These are phyloP conservation scores for Camponotus floridanus DNA, from an alignment of 1,140 invertebrate species.

Conservation along the genomic window DNA sequence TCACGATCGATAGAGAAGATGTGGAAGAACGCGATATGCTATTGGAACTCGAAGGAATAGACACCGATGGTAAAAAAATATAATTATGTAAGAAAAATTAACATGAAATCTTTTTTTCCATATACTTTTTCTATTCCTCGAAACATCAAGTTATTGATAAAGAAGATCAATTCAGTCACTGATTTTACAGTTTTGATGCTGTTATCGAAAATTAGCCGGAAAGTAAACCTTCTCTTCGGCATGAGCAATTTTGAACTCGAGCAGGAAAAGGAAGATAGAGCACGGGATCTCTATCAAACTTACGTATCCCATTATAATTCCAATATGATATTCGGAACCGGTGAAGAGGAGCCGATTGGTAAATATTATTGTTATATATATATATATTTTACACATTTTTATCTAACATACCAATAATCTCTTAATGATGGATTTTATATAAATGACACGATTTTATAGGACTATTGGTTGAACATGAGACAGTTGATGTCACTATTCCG, in stretches of 20 bases:
- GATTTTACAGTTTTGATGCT: constrained; percentile 77
- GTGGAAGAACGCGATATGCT: constrained; percentile 22
- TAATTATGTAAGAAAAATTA: background rate
- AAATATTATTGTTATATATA: background rate
- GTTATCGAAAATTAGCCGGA: constrained; percentile 75
- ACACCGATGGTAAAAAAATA: constrained; percentile 75
- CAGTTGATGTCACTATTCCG: constrained; percentile 72
- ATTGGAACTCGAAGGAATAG: constrained; percentile 66
- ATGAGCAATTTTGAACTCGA: constrained; percentile 79
- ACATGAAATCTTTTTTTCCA: background rate
- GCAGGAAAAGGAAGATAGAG: constrained; percentile 75
- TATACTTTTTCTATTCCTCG: background rate
- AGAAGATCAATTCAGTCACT: background rate
- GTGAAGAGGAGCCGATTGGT: constrained; percentile 44
- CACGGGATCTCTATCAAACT: constrained; percentile 79
- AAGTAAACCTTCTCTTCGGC: constrained; percentile 73
- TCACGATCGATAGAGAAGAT: constrained; percentile 52
- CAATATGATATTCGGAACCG: constrained; percentile 65
- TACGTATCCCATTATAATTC: constrained; percentile 80
- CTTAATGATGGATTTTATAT: constrained; percentile 26
- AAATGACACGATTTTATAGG: constrained; percentile 67
- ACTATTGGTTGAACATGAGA: constrained; percentile 77
- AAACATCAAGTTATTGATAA: background rate
- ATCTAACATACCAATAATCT: constrained; percentile 43
- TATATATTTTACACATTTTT: constrained; percentile 6